Evolutionary conservation across 2,113 vertebrate species (phyloP), one percentile per base, ranked within the genome.

Genomic region (Calypte anna): DNA sequence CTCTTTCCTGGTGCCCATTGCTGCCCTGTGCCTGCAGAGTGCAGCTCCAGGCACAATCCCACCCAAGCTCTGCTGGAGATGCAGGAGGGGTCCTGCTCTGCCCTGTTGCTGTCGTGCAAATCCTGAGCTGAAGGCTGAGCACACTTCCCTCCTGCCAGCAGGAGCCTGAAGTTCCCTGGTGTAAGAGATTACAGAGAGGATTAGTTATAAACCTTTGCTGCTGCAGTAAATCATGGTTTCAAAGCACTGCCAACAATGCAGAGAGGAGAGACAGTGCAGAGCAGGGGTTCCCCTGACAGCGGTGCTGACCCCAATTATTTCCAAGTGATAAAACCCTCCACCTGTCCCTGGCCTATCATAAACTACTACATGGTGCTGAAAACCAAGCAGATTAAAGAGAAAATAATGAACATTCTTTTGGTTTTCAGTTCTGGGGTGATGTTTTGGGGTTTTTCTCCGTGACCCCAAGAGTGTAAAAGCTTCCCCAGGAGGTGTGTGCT

Each of bases 231-330:
- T 81, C 77, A 2, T 25, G 8, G 6, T 40, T 92, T 54, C 72
- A 33, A 33, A 4, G 57, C 14, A 54, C 76, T 91, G 79, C 64
- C 66, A 85, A 3, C 64, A 1, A 1, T 17, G 21, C 30, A 2
- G 78, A 68, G 53, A 46, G 80, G 44, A 57, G 69, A 46, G 75
- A 0, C 5, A 3, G 66, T 0, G 6, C 9, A 10, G 72, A 7
- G 16, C 9, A 17, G 36, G 0, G 4, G 33, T 82, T 75, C 91
- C 87, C 24, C 4, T 25, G 55, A 67, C 84, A 53, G 59, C 3
- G 2, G 36, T 44, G 87, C 86, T 92, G 91, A 90, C 94, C 85
- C 87, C 93, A 94, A 62, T 89, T 76, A 85, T 85, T 62, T 66
- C 3, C 12, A 73, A 50, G 78, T 46, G 78, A 68, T 46, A 91